A percentile compares a stretch with the other conserved stretches of the same genome.
phyloP scores from a whole-genome alignment of 2,888 invertebrate genomes.

The Thecophora atra region DNA sequence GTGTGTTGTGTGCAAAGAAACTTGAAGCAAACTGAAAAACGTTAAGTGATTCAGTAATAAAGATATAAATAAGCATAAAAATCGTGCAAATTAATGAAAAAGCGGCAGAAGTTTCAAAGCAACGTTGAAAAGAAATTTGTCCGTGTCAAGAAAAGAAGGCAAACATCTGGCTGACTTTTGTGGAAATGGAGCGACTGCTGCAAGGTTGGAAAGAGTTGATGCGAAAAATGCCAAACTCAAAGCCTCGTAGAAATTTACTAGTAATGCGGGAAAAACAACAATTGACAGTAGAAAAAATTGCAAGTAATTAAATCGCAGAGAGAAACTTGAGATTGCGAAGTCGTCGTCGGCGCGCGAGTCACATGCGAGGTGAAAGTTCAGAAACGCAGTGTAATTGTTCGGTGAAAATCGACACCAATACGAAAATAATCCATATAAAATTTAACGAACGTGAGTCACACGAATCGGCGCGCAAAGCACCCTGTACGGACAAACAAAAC shows the following conservation, averaged over 20 bases:
- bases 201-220: conserved; percentile 7
- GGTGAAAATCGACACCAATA: neutral
- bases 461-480: neutral
- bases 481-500: neutral
- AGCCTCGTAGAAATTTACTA: conserved; percentile 11
- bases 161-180: conserved; percentile 4
- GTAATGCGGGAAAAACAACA: conserved; percentile 12
- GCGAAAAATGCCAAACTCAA: conserved; percentile 6
- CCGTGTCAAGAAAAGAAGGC: neutral
- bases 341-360: neutral
- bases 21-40: neutral
- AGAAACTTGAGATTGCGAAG: neutral
- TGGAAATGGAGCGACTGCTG: conserved; percentile 30
- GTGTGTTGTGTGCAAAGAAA: conserved; percentile 13
- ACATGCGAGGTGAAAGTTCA: neutral
- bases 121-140: neutral
- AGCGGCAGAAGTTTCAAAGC: neutral
- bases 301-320: neutral
- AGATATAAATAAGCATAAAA: neutral
- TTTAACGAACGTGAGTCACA: neutral
- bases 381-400: neutral
- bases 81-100: no score
- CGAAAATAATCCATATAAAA: neutral
- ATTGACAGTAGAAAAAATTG: conserved; percentile 30
- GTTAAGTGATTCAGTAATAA: neutral